These are phyloP conservation scores for Mesaphorura yosii DNA, from an alignment of 1,140 invertebrate genomes.

Conservation along the genomic window DNA sequence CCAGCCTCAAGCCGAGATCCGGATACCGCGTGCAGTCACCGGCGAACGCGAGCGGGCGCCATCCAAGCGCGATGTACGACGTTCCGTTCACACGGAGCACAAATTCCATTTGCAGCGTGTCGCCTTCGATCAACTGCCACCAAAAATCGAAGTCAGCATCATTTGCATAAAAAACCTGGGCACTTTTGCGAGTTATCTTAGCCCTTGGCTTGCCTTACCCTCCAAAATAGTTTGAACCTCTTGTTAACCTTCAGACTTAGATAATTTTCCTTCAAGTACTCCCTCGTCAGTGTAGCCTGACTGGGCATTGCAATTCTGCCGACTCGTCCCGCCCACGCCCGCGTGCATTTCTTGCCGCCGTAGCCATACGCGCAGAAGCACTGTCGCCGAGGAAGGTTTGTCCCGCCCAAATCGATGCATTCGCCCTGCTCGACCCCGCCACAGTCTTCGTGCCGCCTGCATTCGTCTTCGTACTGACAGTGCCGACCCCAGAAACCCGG, in stretches of 20 bases:
- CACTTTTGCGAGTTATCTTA: background rate
- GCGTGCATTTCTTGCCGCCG: constrained; percentile 14
- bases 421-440: constrained; percentile 70
- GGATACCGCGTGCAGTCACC: constrained; percentile 18
- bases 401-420: constrained; percentile 65
- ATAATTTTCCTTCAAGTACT: constrained; percentile 3
- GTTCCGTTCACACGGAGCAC: constrained; percentile 68
- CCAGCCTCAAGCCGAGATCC: background rate
- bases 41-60: constrained; percentile 37
- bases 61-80: constrained; percentile 71
- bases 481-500: constrained; percentile 48
- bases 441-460: constrained; percentile 53
- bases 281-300: constrained; percentile 4
- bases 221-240: constrained; percentile 4
- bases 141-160: constrained; percentile 4
- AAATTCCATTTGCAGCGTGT: constrained; percentile 67
- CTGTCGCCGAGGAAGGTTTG: constrained; percentile 61
- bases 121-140: constrained; percentile 42
- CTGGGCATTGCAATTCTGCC: constrained; percentile 2
- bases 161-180: constrained; percentile 7
- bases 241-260: background rate
- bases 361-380: constrained; percentile 74
- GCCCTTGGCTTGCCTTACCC: constrained; percentile 1
- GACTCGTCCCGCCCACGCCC: background rate
- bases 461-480: constrained; percentile 76